Conservation (phyloP, 2,113 vertebrate genomes). For the Ginglymostoma cirratum region DNA sequence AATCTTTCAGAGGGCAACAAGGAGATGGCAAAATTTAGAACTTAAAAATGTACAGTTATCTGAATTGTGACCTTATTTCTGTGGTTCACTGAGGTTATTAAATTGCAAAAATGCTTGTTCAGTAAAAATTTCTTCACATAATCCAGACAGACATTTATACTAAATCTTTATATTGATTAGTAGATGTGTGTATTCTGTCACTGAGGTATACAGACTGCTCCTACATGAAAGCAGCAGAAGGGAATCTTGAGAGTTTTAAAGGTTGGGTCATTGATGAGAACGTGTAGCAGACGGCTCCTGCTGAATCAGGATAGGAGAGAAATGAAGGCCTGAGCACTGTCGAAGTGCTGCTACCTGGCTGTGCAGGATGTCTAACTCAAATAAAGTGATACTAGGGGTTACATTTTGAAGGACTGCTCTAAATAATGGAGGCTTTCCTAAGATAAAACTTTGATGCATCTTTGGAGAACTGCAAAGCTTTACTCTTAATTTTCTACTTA, state of each 20-base stretch:
- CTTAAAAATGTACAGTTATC: neutral
- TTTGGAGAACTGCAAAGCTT: too few relatives aligned
- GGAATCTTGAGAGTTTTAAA: neutral
- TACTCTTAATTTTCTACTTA: too few relatives aligned
- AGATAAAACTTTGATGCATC: too few relatives aligned
- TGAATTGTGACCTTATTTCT: neutral
- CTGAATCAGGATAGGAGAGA: neutral
- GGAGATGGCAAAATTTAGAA: neutral
- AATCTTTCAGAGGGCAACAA: neutral
- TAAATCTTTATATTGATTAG: constrained; percentile 21
- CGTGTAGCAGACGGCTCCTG: neutral
- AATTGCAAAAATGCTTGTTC: neutral
- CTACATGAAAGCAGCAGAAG: neutral
- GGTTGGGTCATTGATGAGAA: neutral
- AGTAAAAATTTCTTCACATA: neutral
- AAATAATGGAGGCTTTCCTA: too few relatives aligned
- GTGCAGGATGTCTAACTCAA: too few relatives aligned
- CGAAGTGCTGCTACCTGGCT: neutral
- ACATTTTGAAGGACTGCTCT: too few relatives aligned
- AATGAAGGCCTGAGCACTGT: neutral
- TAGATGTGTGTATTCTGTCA: neutral
- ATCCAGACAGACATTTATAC: neutral
- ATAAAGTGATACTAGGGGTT: too few relatives aligned
- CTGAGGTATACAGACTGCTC: neutral
- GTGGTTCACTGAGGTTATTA: neutral